Percentiles rank a stretch among this genome's conserved stretches.
Evolutionary conservation across 1,140 invertebrate species (phyloP).

Genomic region (Pogonognathellus flavescens): DNA sequence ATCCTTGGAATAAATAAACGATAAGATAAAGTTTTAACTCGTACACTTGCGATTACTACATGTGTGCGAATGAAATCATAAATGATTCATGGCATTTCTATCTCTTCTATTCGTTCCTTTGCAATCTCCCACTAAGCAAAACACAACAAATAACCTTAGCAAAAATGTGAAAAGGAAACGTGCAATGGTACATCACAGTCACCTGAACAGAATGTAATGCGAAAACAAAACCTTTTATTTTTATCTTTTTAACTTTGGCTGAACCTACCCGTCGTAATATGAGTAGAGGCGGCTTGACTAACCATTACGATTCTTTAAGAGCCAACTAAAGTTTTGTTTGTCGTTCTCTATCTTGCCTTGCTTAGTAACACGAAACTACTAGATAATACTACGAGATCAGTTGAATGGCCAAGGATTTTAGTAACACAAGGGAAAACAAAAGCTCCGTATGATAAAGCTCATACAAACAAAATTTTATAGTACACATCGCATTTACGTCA

Average conservation of each 20-base stretch:
- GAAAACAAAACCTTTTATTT: too few species aligned
- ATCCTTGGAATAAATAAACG: conserved; percentile 17
- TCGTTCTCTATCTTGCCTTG: too few species aligned
- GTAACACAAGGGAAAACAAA: conserved; percentile 33
- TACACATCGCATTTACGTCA: background rate
- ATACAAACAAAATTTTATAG: conserved; percentile 1
- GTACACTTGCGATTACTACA: background rate
- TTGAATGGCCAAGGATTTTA: conserved; percentile 18
- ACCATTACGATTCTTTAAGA: too few species aligned
- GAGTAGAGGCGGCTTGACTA: too few species aligned
- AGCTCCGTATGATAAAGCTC: background rate
- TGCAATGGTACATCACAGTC: background rate
- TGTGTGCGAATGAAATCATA: conserved; percentile 2
- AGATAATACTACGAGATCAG: background rate
- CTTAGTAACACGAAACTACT: background rate
- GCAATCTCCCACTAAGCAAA: background rate
- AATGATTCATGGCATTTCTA: background rate
- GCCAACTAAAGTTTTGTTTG: too few species aligned
- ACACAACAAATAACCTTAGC: background rate
- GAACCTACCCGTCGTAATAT: too few species aligned
- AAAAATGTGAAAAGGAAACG: background rate
- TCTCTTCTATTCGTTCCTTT: background rate
- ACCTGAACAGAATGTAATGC: too few species aligned
- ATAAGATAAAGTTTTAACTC: conserved; percentile 11
- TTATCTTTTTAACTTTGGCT: too few species aligned